Evolutionary conservation across 2,888 invertebrate genomes (phyloP).

Genomic region (Rhorus exstirpatorius): DNA sequence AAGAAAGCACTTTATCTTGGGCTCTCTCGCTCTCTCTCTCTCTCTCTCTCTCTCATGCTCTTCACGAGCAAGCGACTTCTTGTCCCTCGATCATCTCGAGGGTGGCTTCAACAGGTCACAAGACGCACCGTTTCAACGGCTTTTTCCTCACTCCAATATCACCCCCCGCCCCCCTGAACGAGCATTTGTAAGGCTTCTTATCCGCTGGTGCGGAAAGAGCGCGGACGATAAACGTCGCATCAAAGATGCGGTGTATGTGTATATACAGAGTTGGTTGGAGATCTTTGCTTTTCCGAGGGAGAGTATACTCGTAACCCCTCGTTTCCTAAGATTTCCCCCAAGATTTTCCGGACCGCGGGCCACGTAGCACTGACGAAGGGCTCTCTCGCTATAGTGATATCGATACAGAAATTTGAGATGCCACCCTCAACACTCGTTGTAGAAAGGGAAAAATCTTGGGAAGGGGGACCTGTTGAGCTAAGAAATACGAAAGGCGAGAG

Average conservation of each 20-base stretch:
- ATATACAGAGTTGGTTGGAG: conserved; percentile 13
- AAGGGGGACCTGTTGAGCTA: conserved; percentile 82
- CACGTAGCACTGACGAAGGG: conserved; percentile 37
- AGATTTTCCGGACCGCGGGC: conserved; percentile 74
- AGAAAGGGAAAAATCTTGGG: conserved; percentile 68
- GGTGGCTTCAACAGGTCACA: conserved; percentile 84
- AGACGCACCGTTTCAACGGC: conserved; percentile 76
- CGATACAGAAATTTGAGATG: conserved; percentile 29
- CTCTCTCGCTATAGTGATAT: conserved; percentile 44
- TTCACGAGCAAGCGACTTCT: conserved; percentile 47
- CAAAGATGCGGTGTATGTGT: conserved; percentile 22
- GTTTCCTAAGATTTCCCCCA: conserved; percentile 66
- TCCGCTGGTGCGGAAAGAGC: conserved; percentile 63
- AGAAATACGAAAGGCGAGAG: conserved; percentile 67
- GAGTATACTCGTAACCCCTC: conserved; percentile 60
- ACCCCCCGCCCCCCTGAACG: conserved; percentile 29
- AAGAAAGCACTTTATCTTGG: conserved; percentile 82
- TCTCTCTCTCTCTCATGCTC: neutral
- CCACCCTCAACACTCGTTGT: conserved; percentile 47
- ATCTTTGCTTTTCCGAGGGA: conserved; percentile 45
- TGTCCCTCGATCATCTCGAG: conserved; percentile 64
- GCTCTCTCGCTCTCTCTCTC: conserved; percentile 43
- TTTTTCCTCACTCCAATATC: conserved; percentile 51
- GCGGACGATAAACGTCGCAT: conserved; percentile 65
- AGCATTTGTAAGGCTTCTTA: conserved; percentile 62